These are phyloP conservation scores for Pteropus rufus DNA, from an alignment of 2,797 vertebrate species.

Conservation along the genomic window DNA sequence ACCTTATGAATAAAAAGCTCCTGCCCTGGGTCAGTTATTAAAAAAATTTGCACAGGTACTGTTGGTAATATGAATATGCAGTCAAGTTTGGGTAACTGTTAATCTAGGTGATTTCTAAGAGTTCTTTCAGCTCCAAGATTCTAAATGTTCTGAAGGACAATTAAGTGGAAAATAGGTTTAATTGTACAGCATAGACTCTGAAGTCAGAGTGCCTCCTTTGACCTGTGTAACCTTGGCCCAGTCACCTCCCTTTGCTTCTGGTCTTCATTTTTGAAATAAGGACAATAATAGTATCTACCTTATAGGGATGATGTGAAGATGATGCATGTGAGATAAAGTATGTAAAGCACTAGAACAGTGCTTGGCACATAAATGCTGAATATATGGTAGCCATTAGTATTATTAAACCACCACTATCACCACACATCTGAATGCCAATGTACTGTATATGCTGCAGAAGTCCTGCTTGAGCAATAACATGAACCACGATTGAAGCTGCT, in stretches of 20 bases:
- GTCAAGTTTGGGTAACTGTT: not conserved
- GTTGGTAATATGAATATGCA: not conserved
- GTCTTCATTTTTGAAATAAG: not conserved
- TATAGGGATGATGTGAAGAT: not conserved
- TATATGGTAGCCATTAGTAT: not conserved
- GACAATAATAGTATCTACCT: not conserved
- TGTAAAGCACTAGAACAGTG: not conserved
- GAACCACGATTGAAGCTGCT: not conserved
- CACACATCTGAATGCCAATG: not conserved
- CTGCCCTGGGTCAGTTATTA: not conserved
- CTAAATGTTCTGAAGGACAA: slow-evolving; percentile 18
- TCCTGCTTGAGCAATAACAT: not conserved
- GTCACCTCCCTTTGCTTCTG: not conserved
- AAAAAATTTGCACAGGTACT: not conserved
- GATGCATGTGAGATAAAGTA: not conserved
- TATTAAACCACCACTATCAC: not conserved
- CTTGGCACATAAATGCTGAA: not conserved
- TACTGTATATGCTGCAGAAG: not conserved
- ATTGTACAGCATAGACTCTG: not conserved
- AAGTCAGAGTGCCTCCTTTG: not conserved
- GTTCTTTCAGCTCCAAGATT: not conserved
- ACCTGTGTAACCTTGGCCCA: not conserved
- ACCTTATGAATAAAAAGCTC: not conserved
- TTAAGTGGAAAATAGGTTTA: slow-evolving; percentile 3
- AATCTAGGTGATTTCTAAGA: slow-evolving; percentile 14